Conservation (phyloP, 2,797 vertebrate species). For the Mormyrus hasselquistii region DNA sequence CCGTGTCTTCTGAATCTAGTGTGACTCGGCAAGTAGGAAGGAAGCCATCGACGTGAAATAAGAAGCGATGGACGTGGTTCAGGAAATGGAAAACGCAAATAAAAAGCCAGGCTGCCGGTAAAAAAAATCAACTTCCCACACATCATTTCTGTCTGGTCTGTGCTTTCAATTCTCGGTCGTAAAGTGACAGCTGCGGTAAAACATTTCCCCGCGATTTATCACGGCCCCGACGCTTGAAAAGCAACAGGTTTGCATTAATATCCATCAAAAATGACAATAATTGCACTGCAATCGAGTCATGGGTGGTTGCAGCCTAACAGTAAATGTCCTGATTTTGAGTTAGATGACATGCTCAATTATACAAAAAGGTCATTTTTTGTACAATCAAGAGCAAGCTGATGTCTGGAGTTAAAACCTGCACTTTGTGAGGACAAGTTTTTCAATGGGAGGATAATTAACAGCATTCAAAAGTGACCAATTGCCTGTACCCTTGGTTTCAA, state of each 20-base stretch:
- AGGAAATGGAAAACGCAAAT: neutral
- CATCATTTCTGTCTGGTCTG: constrained; percentile 16
- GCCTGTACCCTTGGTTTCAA: neutral
- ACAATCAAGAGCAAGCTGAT: constrained; percentile 7
- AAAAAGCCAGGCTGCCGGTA: neutral
- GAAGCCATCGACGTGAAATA: neutral
- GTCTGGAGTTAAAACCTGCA: neutral
- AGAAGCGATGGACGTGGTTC: neutral
- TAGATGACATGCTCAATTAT: constrained; percentile 40
- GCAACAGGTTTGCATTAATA: constrained; percentile 39
- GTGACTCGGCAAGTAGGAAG: neutral
- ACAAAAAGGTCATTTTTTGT: constrained; percentile 30
- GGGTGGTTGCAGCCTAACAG: constrained; percentile 22
- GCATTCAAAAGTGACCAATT: neutral
- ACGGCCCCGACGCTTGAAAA: constrained; percentile 21
- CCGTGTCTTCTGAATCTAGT: neutral
- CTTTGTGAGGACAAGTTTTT: neutral
- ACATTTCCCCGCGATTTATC: constrained; percentile 32
- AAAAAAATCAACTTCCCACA: neutral
- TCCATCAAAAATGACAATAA: constrained; percentile 43
- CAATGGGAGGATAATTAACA: neutral
- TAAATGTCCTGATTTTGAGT: constrained; percentile 22
- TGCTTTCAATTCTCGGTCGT: neutral
- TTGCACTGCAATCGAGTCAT: constrained; percentile 25
- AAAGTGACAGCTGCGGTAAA: constrained; percentile 23